Evolutionary conservation across 64 coral and sea anemone species (phyloP).

Genomic region (Dendronephthya gigantea): DNA sequence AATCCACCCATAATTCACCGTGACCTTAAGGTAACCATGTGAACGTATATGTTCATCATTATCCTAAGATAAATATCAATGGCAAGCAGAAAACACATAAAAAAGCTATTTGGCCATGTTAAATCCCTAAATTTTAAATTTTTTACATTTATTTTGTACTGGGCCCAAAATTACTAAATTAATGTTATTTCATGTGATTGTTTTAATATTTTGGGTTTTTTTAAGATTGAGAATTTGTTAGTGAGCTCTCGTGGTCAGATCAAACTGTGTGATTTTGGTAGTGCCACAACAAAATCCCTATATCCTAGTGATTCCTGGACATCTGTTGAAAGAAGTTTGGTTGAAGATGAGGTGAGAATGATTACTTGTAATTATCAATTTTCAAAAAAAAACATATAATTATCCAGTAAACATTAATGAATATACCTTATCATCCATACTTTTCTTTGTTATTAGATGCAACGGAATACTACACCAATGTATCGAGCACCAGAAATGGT

Average conservation of each 20-base stretch:
- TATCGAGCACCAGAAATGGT: slow-evolving; percentile 97
- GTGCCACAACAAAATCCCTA: slow-evolving; percentile 49
- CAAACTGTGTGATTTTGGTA: slow-evolving; percentile 95
- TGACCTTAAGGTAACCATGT: slow-evolving; percentile 67
- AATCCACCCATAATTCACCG: slow-evolving; percentile 82
- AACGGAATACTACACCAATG: slow-evolving; percentile 97
- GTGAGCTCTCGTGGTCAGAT: slow-evolving; percentile 65
- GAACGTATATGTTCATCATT: background rate
- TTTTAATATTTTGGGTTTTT: background rate
- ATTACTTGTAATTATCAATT: too few relatives aligned
- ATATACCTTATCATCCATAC: too few relatives aligned
- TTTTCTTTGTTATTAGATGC: slow-evolving; percentile 30
- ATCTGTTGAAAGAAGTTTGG: slow-evolving; percentile 70
- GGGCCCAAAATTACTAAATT: too few relatives aligned
- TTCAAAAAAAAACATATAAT: too few relatives aligned
- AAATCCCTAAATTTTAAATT: too few relatives aligned
- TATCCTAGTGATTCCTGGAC: slow-evolving; percentile 77
- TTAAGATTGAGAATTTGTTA: slow-evolving; percentile 82
- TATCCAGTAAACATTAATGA: background rate
- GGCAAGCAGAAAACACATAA: too few relatives aligned
- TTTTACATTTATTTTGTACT: too few relatives aligned
- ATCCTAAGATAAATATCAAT: too few relatives aligned
- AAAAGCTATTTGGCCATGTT: too few relatives aligned
- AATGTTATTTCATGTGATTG: too few relatives aligned
- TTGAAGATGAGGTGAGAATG: slow-evolving; percentile 67